Percentiles rank a stretch among this genome's conserved stretches.
Conservation (phyloP, 2,113 vertebrate species). For the Dipodomys spectabilis region DNA sequence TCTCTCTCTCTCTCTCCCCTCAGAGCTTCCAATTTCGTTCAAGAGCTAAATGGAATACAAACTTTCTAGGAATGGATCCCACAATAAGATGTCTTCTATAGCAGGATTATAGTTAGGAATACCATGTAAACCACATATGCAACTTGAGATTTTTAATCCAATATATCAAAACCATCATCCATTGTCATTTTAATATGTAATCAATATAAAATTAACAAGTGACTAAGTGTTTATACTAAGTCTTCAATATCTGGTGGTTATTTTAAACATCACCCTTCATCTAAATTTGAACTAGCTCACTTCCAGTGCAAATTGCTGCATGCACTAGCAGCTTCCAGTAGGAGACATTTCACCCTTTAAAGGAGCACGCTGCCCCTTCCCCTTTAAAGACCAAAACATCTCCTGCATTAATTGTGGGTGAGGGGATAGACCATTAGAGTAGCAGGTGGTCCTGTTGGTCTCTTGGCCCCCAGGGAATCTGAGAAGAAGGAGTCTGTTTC, state of each 20-base stretch:
- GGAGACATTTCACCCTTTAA: neutral
- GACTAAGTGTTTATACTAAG: neutral
- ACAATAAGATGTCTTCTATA: neutral
- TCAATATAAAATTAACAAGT: neutral
- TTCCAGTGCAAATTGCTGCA: neutral
- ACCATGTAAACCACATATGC: neutral
- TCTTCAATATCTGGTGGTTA: neutral
- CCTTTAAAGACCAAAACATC: constrained; percentile 60
- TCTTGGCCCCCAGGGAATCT: constrained; percentile 53
- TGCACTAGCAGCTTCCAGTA: neutral
- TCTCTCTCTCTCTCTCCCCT: neutral
- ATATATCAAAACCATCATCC: neutral
- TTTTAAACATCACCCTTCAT: neutral
- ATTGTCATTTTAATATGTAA: neutral
- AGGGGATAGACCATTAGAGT: constrained; percentile 41
- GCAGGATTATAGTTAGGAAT: neutral
- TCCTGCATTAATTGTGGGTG: neutral
- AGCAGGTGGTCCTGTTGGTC: constrained; percentile 70
- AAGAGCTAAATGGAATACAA: constrained; percentile 7
- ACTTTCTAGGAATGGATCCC: neutral
- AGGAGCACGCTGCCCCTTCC: neutral
- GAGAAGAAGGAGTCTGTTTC: constrained; percentile 31
- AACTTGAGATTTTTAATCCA: neutral
- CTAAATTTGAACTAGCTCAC: neutral
- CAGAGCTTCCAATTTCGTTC: neutral